phyloP scores from a whole-genome alignment of 2,888 invertebrate genomes.

The Chalcis sispes region DNA sequence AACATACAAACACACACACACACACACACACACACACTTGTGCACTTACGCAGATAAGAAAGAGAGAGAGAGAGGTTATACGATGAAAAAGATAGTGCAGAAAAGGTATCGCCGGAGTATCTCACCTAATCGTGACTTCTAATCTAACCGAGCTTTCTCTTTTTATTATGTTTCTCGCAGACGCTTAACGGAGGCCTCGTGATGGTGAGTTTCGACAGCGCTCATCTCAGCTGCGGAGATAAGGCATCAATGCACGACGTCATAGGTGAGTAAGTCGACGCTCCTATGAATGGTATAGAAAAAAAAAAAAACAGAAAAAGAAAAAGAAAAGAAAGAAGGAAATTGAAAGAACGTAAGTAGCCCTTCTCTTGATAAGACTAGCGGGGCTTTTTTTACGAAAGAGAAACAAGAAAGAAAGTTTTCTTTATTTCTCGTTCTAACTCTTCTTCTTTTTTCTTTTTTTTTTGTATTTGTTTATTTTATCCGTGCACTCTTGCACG shows the following conservation, averaged over 20 bases:
- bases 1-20: too few species aligned
- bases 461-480: conserved; percentile 18
- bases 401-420: not conserved
- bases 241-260: conserved; percentile 80
- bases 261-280: conserved; percentile 79
- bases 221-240: conserved; percentile 79
- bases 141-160: conserved; percentile 33
- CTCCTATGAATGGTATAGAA: too few species aligned
- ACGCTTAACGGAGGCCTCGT: conserved; percentile 81
- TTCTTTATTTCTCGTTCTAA: not conserved
- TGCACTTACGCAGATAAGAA: not conserved
- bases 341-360: too few species aligned
- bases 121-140: conserved; percentile 11
- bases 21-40: not conserved
- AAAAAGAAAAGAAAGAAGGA: too few species aligned
- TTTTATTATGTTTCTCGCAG: conserved; percentile 71
- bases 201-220: conserved; percentile 82
- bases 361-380: too few species aligned
- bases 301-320: not conserved
- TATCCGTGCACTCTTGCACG: too few species aligned
- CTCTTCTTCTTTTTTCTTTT: conserved; percentile 8
- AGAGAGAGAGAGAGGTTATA: not conserved
- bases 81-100: not conserved
- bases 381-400: conserved; percentile 13
- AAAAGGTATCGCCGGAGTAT: conserved; percentile 9